Evolutionary conservation across 1,140 invertebrate genomes (phyloP).

Genomic region (Bombyx mori): ASM3026992v2 NC_085127.1:14177501-14178000

Average conservation of each 20-base stretch:
- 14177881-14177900: background rate
- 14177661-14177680: background rate
- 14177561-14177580: background rate
- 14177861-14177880: background rate
- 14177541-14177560: background rate
- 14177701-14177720: too few species aligned
- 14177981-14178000: constrained; percentile 3
- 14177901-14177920: background rate
- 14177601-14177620: background rate
- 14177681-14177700: background rate
- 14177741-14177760: too few species aligned
- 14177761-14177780: too few species aligned
- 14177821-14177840: background rate
- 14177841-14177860: background rate
- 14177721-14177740: too few species aligned
- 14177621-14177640: background rate
- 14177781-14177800: too few species aligned
- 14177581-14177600: background rate
- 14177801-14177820: background rate
- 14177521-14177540: too few species aligned
- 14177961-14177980: background rate
- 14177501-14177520: too few species aligned
- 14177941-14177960: background rate
- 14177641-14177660: background rate
- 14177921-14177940: background rate